Base-by-base conservation (phyloP, 2,113 vertebrate genomes). In the Haliaeetus leucogaster region DNA sequence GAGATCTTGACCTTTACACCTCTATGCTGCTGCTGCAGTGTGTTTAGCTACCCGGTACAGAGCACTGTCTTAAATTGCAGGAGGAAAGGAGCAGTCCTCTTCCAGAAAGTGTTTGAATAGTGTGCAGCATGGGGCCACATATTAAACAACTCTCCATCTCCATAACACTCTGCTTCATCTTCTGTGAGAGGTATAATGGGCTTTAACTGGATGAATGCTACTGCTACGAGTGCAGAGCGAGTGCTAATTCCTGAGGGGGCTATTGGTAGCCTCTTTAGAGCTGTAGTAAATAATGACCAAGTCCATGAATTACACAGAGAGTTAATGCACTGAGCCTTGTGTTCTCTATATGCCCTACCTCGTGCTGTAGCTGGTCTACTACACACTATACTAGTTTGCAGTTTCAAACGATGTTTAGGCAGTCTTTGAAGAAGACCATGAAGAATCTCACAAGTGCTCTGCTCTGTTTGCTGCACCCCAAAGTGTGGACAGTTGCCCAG, bases 201-300 rank as follows among this genome's bases (percentile, higher is more conserved):
- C 72, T 92, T 90, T 94, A 81, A 81, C 94, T 55, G 86, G 73
- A 91, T 91, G 78, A 68, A 94, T 85, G 78, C 30, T 89, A 22
- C 77, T 56, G 72, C 61, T 79, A n/a, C 0, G 1, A 91, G 91
- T 19, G 32, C 43, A 65, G 66, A 82, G 68, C 0, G 2, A 95
- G 91, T 73, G 81, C 27, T 87, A 70, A 80, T 85, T 95, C 83
- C 93, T 87, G 73, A 94, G 84, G 93, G 89, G 78, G 26, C 84
- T 84, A 40, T 94, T 73, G 94, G 85, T 76, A 94, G 62, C 70
- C 66, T 72, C 74, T 94, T 96, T 80, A 95, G 79, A 92, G 94
- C 76, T 90, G 47, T 50, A 89, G 76, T 96, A 97, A 94, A 95
- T 95, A 97, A 95, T 89, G 47, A 67, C 88, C 73, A 83, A 82